phyloP scores from a whole-genome alignment of 2,113 vertebrate genomes.

The Macaca mulatta region DNA sequence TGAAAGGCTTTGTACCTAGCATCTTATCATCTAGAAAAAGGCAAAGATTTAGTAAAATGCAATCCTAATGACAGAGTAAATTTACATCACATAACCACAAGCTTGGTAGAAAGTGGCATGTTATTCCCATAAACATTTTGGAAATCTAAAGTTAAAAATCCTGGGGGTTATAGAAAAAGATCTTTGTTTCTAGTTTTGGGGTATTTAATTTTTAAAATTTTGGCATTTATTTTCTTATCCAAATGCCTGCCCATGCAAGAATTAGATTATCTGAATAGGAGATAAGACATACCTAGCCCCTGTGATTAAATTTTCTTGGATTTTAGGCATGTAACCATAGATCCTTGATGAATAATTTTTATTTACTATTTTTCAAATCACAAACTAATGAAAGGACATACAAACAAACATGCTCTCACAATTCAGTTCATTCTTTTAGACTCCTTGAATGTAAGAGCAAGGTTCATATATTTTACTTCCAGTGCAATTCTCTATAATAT shows the following conservation, averaged over 20 bases:
- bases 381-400: neutral
- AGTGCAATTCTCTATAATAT: neutral
- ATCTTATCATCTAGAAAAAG: neutral
- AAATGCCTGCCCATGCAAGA: neutral
- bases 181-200: neutral
- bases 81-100: neutral
- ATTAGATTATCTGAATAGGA: neutral
- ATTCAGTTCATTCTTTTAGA: neutral
- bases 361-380: neutral
- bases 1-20: constrained; percentile 40
- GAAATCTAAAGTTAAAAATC: neutral
- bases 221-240: neutral
- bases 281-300: neutral
- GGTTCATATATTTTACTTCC: neutral
- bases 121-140: neutral
- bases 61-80: neutral
- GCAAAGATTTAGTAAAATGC: neutral
- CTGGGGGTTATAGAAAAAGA: neutral
- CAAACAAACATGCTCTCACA: neutral
- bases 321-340: neutral
- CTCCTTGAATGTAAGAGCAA: neutral
- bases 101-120: neutral
- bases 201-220: neutral
- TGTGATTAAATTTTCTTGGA: neutral
- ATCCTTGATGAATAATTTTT: neutral